A percentile compares a stretch with the other conserved stretches of the same genome.
These are phyloP conservation scores for Raja brachyura DNA, from an alignment of 2,113 vertebrate genomes.

Conservation along the genomic window DNA sequence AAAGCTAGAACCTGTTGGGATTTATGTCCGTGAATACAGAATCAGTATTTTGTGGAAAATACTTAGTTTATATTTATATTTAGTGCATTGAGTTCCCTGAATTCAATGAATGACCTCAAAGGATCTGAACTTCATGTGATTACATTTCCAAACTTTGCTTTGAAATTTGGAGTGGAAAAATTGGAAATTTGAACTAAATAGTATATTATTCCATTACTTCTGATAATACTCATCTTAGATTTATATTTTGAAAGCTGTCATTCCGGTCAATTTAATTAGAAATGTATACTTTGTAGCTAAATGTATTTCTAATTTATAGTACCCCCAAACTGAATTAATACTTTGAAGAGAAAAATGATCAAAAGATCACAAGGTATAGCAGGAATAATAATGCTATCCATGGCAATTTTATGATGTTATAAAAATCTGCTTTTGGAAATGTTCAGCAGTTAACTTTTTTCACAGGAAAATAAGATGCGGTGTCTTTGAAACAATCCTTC, in stretches of 20 bases:
- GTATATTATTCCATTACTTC: background rate
- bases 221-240: background rate
- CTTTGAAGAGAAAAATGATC: conserved; percentile 11
- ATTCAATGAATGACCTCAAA: background rate
- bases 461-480: background rate
- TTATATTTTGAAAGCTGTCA: background rate
- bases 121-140: background rate
- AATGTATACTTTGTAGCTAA: background rate
- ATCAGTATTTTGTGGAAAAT: no score
- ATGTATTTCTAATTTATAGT: conserved; percentile 9
- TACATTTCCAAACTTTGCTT: conserved; percentile 5
- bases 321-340: background rate
- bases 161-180: background rate
- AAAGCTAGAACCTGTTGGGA: no score
- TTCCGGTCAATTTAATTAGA: conserved; percentile 20
- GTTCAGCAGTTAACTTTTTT: background rate
- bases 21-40: no score
- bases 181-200: background rate
- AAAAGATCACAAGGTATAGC: background rate
- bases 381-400: background rate
- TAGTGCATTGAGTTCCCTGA: background rate
- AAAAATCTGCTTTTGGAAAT: background rate
- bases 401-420: background rate
- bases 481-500: background rate
- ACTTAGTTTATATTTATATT: background rate